Base-by-base conservation (phyloP, 2,113 vertebrate species). In the Tylochromis polylepis region DNA sequence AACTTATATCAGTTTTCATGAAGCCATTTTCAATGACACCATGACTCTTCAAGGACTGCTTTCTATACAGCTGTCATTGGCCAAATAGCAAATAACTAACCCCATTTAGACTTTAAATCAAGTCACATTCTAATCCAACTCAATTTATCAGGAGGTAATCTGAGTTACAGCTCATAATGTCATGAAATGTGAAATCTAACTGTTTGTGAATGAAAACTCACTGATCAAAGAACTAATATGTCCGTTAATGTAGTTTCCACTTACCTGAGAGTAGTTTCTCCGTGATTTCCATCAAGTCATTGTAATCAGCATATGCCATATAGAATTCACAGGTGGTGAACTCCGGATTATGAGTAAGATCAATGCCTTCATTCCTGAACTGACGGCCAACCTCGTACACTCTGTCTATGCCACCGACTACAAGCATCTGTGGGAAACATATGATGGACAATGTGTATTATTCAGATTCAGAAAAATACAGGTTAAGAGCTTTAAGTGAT, bases 291-390 rank as follows among this genome's bases (percentile, higher is more conserved):
- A 99, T 99, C 94, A 99, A 92, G 91, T 99, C 98, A 0, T 97
- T 72, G 93, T 99, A 99, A 93, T 99, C 99, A 1, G 99, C 99
- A 41, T 99, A 99, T 6, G 99, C 99, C 99, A 99, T 99, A 77
- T 99, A 99, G 93, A 99, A 99, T 85, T 99, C 99, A 92, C 98
- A 99, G 72, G 99, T 99, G 82, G 99, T 99, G 94, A 99, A 99
- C 93, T 99, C 99, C 11, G 99, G 99, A 91, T 99, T 99, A 89
- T 99, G 99, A 65, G 98, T 99, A 72, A 99, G 95, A 95, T 99
- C 99, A 3, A 99, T 99, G 84, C 99, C 98, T 95, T 99, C 99
- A 11, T 99, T 99, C 88, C 99, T 96, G 94, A 99, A 99, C 94
- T 99, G 99, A 79, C 99, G 98, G 2, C 98, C 99, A 18, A 99